Percentiles rank a stretch among this genome's conserved stretches.
Evolutionary conservation across 2,797 vertebrate genomes (phyloP).

Genomic region (Sphenopsis melanotis): DNA sequence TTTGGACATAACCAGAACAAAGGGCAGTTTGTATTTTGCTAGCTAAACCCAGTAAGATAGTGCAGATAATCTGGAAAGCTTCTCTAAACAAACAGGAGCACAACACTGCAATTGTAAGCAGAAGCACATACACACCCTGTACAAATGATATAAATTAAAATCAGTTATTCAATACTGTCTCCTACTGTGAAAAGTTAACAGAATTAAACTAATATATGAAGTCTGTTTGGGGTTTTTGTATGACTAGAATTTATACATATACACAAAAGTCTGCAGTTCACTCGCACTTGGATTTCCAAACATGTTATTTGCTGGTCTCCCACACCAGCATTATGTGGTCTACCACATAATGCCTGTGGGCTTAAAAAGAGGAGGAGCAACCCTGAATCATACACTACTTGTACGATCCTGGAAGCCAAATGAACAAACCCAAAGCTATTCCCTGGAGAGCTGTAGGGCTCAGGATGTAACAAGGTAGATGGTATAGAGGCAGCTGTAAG

Average conservation of each 20-base stretch:
- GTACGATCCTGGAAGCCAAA: neutral
- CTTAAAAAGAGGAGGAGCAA: neutral
- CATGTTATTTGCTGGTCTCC: neutral
- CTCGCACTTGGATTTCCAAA: neutral
- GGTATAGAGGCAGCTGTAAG: neutral
- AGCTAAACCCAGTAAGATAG: neutral
- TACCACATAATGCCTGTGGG: slow-evolving; percentile 2
- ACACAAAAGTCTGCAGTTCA: neutral
- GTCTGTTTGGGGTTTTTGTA: neutral
- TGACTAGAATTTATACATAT: neutral
- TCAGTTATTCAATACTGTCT: neutral
- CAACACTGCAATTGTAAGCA: neutral
- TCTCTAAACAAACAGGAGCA: slow-evolving; percentile 21
- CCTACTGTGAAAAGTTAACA: neutral
- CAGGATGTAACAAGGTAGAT: neutral
- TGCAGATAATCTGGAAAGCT: neutral
- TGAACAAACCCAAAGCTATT: neutral
- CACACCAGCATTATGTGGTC: slow-evolving; percentile 4
- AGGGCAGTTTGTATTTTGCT: neutral
- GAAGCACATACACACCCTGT: neutral
- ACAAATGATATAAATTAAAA: neutral
- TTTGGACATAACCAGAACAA: neutral
- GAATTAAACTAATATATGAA: neutral
- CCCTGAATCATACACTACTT: neutral
- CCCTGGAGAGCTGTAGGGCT: neutral